Evolutionary conservation across 2,888 invertebrate species (phyloP), one percentile per base, ranked within the genome.

Genomic region (Alentia gelatinosa): DNA sequence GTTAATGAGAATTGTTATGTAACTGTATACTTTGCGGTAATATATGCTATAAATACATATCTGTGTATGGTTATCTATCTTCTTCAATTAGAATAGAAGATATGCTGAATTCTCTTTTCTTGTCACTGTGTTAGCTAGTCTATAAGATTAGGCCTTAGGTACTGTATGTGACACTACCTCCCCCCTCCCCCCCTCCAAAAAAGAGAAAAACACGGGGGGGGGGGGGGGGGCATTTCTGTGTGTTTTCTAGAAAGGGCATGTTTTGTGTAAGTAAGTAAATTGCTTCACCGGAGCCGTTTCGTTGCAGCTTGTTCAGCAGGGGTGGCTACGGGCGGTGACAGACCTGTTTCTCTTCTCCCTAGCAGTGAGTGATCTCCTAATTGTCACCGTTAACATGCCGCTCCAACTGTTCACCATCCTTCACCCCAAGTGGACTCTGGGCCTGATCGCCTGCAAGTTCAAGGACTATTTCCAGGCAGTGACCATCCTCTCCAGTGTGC

Each of bases 271-370:
- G 12, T 68, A 12, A 7, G 7, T 30, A 68, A 68, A 68, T 68
- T 30, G 19, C n/a, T 1, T 30, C 19, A 30, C 1, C 19, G 3
- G 3, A 1, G 15, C 19, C 33, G 15, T 19, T 4, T n/a, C 75
- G 12, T 30, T 50, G 15, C 42, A 42, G 84, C 40, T 84, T 3
- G 23, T 37, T n/a, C 26, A 19, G 23, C 30, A 40, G 26, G 19
- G 26, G 9, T 91, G 92, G 74, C 90, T 93, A 74, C 91, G 93
- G 74, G 93, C 94, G 4, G 94, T 94, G 37, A 95, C 94, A 0
- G 94, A 95, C 90, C 89, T 94, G 89, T 94, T 94, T 91, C 94
- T 94, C 12, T 68, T 94, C 42, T 95, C 94, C 0, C 91, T 95
- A 50, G 94, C 94, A 0, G 92, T 94, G 83, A 94, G 94, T 40